These are phyloP conservation scores for Allophyes oxyacanthae DNA, from an alignment of 2,888 invertebrate species.

Conservation along the genomic window DNA sequence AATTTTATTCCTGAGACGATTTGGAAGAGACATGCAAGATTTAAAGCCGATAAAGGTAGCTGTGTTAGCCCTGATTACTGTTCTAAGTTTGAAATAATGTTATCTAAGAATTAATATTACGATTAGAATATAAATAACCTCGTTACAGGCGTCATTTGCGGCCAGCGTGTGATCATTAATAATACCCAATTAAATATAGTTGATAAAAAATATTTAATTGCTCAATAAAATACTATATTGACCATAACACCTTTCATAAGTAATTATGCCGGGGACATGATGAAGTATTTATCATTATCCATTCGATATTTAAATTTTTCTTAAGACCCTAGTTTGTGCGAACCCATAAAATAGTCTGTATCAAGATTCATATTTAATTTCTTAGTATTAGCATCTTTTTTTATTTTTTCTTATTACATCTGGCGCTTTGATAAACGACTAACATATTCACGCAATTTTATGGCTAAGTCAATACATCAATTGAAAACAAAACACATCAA, in stretches of 20 bases:
- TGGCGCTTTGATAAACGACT: slow-evolving; percentile 25
- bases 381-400: slow-evolving; percentile 6
- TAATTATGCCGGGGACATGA: slow-evolving; percentile 33
- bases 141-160: slow-evolving; percentile 40
- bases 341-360: slow-evolving; percentile 16
- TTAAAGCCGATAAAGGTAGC: too few species aligned
- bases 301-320: slow-evolving; percentile 10
- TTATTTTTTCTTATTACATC: slow-evolving; percentile 1
- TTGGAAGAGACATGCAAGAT: too few species aligned
- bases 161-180: slow-evolving; percentile 45
- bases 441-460: slow-evolving; percentile 12
- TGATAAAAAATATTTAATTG: slow-evolving; percentile 45
- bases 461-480: slow-evolving; percentile 5
- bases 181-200: slow-evolving; percentile 41
- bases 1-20: too few species aligned
- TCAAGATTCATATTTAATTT: slow-evolving; percentile 26
- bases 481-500: slow-evolving; percentile 18
- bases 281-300: slow-evolving; percentile 30
- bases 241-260: slow-evolving; percentile 46
- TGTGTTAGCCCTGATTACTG: not conserved
- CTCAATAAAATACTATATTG: slow-evolving; percentile 46
- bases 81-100: slow-evolving; percentile 8
- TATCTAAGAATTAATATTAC: slow-evolving; percentile 18
- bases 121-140: slow-evolving; percentile 39
- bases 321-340: slow-evolving; percentile 1